Evolutionary conservation across 2,888 invertebrate species (phyloP).

Genomic region (Acrobasis suavella): DNA sequence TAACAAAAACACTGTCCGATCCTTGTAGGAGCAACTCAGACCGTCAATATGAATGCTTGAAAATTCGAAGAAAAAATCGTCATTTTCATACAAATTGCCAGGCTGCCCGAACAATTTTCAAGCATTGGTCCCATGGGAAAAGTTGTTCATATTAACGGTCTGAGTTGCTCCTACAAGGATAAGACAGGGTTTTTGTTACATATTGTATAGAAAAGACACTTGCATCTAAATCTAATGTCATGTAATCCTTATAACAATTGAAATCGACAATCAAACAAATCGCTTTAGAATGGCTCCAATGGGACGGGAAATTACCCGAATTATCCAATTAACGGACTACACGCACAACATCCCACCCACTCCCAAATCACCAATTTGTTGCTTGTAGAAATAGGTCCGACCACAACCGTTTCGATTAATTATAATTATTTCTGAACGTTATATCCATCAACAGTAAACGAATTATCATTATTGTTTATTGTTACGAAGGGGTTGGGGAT

Average conservation of each 20-base stretch:
- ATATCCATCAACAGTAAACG: not conserved
- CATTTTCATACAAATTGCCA: too few relatives aligned
- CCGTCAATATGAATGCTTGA: too few relatives aligned
- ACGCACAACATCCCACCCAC: not conserved
- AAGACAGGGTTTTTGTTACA: too few relatives aligned
- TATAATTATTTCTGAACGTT: slow-evolving; percentile 9
- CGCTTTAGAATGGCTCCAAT: not conserved
- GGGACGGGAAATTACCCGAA: slow-evolving; percentile 3
- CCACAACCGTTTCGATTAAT: slow-evolving; percentile 1
- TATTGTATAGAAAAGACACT: too few relatives aligned
- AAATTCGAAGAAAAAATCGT: too few relatives aligned
- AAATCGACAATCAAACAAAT: not conserved
- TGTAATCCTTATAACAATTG: not conserved
- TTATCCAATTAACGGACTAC: slow-evolving; percentile 9
- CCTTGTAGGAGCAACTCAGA: too few relatives aligned
- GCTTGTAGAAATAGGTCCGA: slow-evolving; percentile 6
- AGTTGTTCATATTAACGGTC: too few relatives aligned
- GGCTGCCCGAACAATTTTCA: too few relatives aligned
- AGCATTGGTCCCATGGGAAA: too few relatives aligned
- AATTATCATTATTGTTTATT: not conserved
- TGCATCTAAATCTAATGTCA: too few relatives aligned
- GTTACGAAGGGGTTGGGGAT: not conserved
- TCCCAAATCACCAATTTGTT: slow-evolving; percentile 2
- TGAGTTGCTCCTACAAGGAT: too few relatives aligned
- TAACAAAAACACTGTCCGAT: too few relatives aligned